phyloP scores from a whole-genome alignment of 2,113 vertebrate species.

The Amblyopsis rosae region DNA sequence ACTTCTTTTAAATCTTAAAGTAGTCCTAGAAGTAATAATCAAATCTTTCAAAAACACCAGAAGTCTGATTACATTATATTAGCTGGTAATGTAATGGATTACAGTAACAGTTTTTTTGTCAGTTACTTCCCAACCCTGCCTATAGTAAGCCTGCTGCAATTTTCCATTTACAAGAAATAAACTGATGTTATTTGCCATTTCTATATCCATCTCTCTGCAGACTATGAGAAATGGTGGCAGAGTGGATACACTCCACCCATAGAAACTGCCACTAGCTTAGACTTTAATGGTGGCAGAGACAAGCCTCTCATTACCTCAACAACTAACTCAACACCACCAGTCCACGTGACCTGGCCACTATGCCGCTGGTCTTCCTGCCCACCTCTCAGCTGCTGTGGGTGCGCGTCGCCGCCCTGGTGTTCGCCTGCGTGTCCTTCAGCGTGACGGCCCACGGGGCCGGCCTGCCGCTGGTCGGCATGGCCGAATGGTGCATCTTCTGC shows the following conservation, averaged over 20 bases:
- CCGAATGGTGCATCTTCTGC: conserved; percentile 83
- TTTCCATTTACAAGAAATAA: too few species aligned
- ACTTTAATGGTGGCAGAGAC: not conserved
- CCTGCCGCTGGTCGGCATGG: not conserved
- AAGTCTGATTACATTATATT: too few species aligned
- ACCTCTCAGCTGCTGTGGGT: conserved; percentile 76
- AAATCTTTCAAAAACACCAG: too few species aligned
- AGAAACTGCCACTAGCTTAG: too few species aligned
- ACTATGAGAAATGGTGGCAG: not conserved
- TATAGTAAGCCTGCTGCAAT: too few species aligned
- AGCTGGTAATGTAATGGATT: too few species aligned
- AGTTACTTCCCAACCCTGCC: too few species aligned
- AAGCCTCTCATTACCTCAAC: not conserved
- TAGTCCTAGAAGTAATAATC: too few species aligned
- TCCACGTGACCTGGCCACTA: conserved; percentile 33
- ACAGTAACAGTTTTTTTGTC: too few species aligned
- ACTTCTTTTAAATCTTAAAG: too few species aligned
- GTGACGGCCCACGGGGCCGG: conserved; percentile 35
- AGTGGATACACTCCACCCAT: not conserved
- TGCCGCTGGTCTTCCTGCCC: conserved; percentile 67
- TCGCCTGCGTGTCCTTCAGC: conserved; percentile 82
- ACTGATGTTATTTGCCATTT: too few species aligned
- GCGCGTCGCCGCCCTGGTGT: conserved; percentile 77
- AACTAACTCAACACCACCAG: not conserved
- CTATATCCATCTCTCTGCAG: too few species aligned